These are phyloP conservation scores for Epinephelus lanceolatus DNA, from an alignment of 2,113 vertebrate genomes.

Conservation along the genomic window DNA sequence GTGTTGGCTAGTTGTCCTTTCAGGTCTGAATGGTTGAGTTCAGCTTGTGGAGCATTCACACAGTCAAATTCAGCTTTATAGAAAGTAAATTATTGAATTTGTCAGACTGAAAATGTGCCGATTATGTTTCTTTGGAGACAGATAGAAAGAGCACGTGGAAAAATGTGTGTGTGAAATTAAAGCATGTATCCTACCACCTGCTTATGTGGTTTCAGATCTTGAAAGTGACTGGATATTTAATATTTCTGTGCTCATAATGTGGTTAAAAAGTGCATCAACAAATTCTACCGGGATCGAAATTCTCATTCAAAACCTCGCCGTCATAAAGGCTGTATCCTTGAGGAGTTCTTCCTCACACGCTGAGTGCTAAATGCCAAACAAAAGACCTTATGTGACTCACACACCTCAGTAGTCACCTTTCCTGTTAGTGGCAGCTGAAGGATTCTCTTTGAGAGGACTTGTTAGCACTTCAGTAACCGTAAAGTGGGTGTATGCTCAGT, in stretches of 20 bases:
- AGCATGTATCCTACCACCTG: neutral
- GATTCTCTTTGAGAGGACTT: constrained; percentile 34
- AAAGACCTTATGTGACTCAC: constrained; percentile 18
- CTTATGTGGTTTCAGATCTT: neutral
- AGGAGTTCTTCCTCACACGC: neutral
- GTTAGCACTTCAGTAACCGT: constrained; percentile 28
- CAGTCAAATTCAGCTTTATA: too few relatives aligned
- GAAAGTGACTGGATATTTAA: neutral
- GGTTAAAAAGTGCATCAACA: neutral
- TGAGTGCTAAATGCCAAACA: neutral
- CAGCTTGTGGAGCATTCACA: neutral
- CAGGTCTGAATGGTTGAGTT: neutral
- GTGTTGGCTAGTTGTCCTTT: constrained; percentile 35
- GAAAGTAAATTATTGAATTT: neutral
- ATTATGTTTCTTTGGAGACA: neutral
- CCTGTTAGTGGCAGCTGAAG: constrained; percentile 39
- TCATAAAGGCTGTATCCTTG: neutral
- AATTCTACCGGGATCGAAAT: too few relatives aligned
- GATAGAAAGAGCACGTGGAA: too few relatives aligned
- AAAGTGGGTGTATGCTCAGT: constrained; percentile 45
- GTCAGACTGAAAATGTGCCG: neutral
- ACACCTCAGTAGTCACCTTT: constrained; percentile 39
- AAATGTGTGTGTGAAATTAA: neutral
- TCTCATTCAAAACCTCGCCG: neutral
- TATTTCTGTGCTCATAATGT: neutral